A percentile compares a stretch with the other conserved stretches of the same genome.
Evolutionary conservation across 2,113 vertebrate genomes (phyloP).

Genomic region (Sylvietta virens): DNA sequence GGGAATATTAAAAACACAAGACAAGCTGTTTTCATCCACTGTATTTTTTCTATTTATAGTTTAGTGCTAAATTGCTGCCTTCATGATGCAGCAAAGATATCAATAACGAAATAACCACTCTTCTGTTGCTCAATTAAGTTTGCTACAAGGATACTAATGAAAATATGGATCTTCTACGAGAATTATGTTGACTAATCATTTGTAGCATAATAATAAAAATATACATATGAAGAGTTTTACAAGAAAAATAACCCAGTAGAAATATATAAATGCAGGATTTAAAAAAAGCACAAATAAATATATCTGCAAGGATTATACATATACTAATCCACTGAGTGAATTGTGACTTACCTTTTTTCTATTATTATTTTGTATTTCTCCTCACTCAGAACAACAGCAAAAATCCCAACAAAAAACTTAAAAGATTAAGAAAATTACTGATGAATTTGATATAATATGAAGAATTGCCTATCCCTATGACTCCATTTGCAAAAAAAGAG

Average conservation of each 20-base stretch:
- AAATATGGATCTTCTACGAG: conserved; percentile 41
- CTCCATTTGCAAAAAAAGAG: not conserved
- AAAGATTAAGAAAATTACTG: not conserved
- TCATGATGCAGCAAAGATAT: conserved; percentile 55
- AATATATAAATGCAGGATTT: not conserved
- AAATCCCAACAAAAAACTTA: fast-evolving
- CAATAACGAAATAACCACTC: conserved; percentile 34
- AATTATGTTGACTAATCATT: conserved; percentile 45
- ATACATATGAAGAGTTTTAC: not conserved
- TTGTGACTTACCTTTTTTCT: not conserved
- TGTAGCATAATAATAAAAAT: conserved; percentile 7
- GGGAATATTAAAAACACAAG: conserved; percentile 69
- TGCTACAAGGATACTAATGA: conserved; percentile 47
- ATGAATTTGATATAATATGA: not conserved
- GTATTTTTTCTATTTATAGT: conserved; percentile 68
- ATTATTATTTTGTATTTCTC: not conserved
- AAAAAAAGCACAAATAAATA: not conserved
- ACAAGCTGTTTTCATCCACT: conserved; percentile 40
- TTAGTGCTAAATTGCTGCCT: conserved; percentile 58
- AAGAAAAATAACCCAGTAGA: not conserved
- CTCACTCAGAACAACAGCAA: not conserved
- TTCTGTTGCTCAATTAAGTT: conserved; percentile 55
- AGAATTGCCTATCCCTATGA: not conserved
- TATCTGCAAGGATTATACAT: not conserved
- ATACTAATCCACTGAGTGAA: not conserved